Base-by-base conservation (phyloP, 2,797 vertebrate genomes). In the Ambastaia sidthimunki region DNA sequence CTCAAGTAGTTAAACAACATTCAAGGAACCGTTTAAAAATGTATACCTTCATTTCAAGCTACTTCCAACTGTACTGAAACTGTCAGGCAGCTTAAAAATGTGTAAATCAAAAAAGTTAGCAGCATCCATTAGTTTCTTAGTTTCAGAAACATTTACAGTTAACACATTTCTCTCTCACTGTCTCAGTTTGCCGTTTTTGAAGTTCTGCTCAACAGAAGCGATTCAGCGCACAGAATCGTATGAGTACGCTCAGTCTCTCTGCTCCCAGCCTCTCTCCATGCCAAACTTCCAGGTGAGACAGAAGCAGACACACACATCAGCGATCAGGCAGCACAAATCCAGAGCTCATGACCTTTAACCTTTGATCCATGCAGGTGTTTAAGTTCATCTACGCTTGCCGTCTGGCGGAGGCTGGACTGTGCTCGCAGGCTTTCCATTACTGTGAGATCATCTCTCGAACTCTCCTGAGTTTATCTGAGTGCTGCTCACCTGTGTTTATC, bases 181-280 rank as follows among this genome's bases (percentile, higher is more conserved):
- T 12, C 62, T 60, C 75, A 99, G 98, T 86, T 93, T 96, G 80
- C 87, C 96, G 0, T 98, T 99, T 89, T 82, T 87, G 1, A 94
- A 94, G 86, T 99, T 98, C 92, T 96, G 96, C 0, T 94, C 94
- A 60, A 97, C 96, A 65, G 97, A 98, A 89, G 97, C 98, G 0
- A 98, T 99, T 86, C 97, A 97, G 85, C 94, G 97, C 90, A 99
- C 97, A 0, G 98, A 99, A 83, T 95, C 98, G 0, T 99, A 99
- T 0, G 98, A 99, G 74, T 99, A 99, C 0, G 96, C 97, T 0
- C 97, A 96, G 85, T 97, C 97, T 0, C 92, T 99, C 0, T 96
- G 97, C 74, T 94, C 93, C 1, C 96, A 96, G 77, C 89, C 93
- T 44, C 93, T 94, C 87, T 91, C 90, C 55, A 85, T 98, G 7